Conservation (phyloP, 1,140 invertebrate species). For the Heliothis virescens region DNA sequence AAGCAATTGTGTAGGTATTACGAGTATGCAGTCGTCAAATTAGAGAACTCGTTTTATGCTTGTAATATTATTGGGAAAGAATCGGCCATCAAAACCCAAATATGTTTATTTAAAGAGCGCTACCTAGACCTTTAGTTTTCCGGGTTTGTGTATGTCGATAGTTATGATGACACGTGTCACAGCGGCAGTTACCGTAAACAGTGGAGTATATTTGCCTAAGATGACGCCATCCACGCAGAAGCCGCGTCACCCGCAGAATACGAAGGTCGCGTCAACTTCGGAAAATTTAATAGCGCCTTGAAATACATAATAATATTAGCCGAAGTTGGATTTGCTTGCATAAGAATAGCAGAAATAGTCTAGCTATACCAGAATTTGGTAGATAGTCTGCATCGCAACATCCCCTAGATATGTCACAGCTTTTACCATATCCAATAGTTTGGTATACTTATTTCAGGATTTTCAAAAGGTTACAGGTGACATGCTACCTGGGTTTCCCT, state of each 20-base stretch:
- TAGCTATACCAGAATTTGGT: too few relatives aligned
- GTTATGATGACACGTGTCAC: constrained; percentile 16
- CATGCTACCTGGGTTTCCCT: too few relatives aligned
- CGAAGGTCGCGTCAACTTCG: constrained; percentile 72
- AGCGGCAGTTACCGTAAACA: constrained; percentile 52
- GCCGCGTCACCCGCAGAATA: constrained; percentile 62
- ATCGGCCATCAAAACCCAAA: neutral
- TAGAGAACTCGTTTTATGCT: neutral
- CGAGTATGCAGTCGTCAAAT: neutral
- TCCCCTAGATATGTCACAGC: too few relatives aligned
- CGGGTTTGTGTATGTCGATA: neutral
- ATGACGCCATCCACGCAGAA: constrained; percentile 57
- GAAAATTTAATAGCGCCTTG: constrained; percentile 65
- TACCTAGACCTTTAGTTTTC: neutral
- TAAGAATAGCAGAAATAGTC: neutral
- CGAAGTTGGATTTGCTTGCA: neutral
- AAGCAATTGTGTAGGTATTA: neutral
- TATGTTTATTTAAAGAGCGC: neutral
- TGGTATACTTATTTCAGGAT: too few relatives aligned
- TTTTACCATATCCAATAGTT: too few relatives aligned
- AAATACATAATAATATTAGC: constrained; percentile 52
- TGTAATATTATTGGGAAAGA: neutral
- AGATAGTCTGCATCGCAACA: too few relatives aligned
- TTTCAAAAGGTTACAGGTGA: too few relatives aligned
- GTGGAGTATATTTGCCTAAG: constrained; percentile 52